Base-by-base conservation (phyloP, 2,113 vertebrate genomes). In the Rattus norvegicus region DNA sequence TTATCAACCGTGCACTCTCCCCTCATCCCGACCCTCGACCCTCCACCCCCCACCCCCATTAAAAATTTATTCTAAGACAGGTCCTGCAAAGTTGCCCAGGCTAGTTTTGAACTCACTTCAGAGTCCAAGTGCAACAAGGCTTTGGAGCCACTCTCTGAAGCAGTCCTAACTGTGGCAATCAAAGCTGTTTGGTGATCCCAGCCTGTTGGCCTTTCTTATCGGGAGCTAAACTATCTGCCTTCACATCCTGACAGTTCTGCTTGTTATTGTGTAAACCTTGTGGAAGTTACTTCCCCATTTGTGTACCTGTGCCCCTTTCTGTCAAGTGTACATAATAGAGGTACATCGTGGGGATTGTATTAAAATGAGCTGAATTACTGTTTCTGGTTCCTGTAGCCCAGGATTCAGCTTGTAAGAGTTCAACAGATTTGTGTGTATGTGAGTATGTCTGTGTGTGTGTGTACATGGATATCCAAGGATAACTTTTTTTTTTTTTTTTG, bases 341-440 rank as follows among this genome's bases (percentile, higher is more conserved):
- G 28, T 61, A 73, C 61, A 30, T 13, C 75, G 22, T 73, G 33
- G n/a, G 43, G 33, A 39, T 20, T 70, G 30, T 77, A 72, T 86
- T 80, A 92, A 92, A 90, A 76, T 96, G 77, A 63, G 75, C n/a
- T 72, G 47, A 84, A 28, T 84, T 93, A 56, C 12, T 90, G 73
- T 90, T 94, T 72, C 47, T 56, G 92, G 33, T 63, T 16, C 43
- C 30, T 43, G 67, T 93, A 67, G 17, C 22, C n/a, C 43, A 86
- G 47, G 47, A 43, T 43, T 43, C 43, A 43, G 43, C 43, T 43
- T 43, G 43, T 43, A 43, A 43, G 43, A 43, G 36, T 63, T 93
- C 72, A 70, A 52, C 65, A 80, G 54, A 70, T 24, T 43, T 3
- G 43, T 43, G 43, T 43, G 2, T 43, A 3, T 43, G 43, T 43